phyloP scores from a whole-genome alignment of 2,888 invertebrate genomes.

The Mylabris sibirica region DNA sequence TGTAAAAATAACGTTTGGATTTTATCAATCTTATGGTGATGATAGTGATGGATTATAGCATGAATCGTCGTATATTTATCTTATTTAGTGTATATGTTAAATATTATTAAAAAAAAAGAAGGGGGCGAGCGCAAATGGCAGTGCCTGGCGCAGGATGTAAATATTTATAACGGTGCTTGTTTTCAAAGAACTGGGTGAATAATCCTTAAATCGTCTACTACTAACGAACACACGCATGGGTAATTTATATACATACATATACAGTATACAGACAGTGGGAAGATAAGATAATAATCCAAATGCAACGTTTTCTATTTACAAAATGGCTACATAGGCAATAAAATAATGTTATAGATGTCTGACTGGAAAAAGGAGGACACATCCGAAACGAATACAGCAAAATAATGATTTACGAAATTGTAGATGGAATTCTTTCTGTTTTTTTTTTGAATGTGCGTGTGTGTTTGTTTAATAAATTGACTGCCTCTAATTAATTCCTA shows the following conservation, averaged over 20 bases:
- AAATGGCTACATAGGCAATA: neutral
- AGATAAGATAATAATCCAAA: conserved; percentile 10
- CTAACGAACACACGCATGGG: conserved; percentile 11
- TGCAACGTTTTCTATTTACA: neutral
- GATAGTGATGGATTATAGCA: neutral
- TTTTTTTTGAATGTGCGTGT: neutral
- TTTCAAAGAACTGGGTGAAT: conserved; percentile 21
- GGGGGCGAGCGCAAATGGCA: neutral
- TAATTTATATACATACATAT: conserved; percentile 2
- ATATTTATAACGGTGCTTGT: conserved; percentile 29
- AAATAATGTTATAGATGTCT: neutral
- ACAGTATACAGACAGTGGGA: neutral
- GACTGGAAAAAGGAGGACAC: neutral
- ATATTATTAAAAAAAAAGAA: neutral
- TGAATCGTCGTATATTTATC: conserved; percentile 1
- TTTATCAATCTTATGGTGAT: conserved; percentile 3
- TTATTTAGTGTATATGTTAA: neutral
- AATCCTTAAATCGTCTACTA: conserved; percentile 14
- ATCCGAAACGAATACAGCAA: neutral
- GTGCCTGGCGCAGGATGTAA: conserved; percentile 24
- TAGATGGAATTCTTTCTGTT: neutral
- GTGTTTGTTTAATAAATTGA: neutral
- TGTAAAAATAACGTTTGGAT: neutral
- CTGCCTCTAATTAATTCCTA: neutral
- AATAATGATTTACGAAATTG: neutral